These are phyloP conservation scores for Luscinia megarhynchos DNA, from an alignment of 2,797 vertebrate genomes.

Conservation along the genomic window DNA sequence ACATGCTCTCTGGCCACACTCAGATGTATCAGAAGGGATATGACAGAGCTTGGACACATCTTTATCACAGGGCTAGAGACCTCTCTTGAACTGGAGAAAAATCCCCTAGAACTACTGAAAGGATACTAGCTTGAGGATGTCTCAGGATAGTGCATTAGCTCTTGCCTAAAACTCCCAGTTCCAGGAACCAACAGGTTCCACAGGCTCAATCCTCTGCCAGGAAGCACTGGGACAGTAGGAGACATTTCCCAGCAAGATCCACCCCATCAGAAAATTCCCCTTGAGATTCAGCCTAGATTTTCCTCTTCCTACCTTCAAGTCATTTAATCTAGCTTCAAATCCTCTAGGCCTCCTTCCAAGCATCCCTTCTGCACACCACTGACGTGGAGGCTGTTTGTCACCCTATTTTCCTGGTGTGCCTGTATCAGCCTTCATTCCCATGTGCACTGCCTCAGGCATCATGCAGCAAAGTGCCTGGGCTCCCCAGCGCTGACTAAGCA, in stretches of 20 bases:
- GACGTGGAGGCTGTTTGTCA: background rate
- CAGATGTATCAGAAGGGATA: background rate
- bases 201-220: background rate
- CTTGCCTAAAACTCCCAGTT: background rate
- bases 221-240: background rate
- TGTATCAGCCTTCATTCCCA: background rate
- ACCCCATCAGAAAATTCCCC: background rate
- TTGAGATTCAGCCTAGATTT: background rate
- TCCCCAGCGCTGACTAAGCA: background rate
- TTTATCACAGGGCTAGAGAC: background rate
- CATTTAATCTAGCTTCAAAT: background rate
- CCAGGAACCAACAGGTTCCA: background rate
- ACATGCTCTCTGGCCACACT: background rate
- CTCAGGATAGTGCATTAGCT: background rate
- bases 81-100: background rate
- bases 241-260: background rate
- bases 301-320: background rate
- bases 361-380: accelerated
- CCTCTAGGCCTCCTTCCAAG: background rate
- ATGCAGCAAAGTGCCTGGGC: background rate
- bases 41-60: background rate
- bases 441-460: background rate
- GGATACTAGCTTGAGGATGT: background rate
- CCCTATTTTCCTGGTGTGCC: background rate
- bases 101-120: background rate